Conservation (phyloP, 2,797 vertebrate genomes). For the Diceros bicornis region DNA sequence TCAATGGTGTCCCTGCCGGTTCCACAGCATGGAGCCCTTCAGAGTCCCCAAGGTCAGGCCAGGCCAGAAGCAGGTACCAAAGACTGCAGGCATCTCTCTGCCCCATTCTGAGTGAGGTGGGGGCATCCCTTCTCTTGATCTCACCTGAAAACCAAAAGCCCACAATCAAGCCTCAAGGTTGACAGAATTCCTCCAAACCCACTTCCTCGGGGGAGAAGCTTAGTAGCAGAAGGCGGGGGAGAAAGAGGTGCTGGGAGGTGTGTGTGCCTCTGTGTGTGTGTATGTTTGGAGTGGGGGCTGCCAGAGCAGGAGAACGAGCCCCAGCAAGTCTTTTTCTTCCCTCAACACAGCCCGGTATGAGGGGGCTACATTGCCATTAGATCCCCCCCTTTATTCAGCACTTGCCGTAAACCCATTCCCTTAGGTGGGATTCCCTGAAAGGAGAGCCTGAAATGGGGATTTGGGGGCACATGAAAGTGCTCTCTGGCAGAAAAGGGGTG, state of each 20-base stretch:
- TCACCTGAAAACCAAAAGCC: conserved; percentile 7
- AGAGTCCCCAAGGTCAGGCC: background rate
- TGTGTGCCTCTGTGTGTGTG: accelerated
- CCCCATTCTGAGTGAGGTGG: background rate
- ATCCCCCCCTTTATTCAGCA: background rate
- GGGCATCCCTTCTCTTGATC: background rate
- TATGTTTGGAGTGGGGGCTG: background rate
- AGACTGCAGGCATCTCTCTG: background rate
- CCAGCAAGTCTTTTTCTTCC: background rate
- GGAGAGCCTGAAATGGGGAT: background rate
- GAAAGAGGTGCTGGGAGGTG: accelerated
- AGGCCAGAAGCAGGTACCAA: background rate
- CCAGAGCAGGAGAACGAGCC: background rate
- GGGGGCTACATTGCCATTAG: too few relatives aligned
- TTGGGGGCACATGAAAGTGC: background rate
- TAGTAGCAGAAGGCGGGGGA: background rate
- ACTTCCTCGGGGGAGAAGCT: background rate
- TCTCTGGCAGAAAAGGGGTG: background rate
- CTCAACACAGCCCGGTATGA: background rate
- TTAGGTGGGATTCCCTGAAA: background rate
- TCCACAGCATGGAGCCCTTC: background rate
- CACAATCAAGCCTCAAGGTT: background rate
- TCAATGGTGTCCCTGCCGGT: accelerated
- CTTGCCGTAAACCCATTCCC: background rate
- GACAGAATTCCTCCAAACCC: conserved; percentile 35